phyloP scores from a whole-genome alignment of 2,797 vertebrate species.

The Aplochiton taeniatus region DNA sequence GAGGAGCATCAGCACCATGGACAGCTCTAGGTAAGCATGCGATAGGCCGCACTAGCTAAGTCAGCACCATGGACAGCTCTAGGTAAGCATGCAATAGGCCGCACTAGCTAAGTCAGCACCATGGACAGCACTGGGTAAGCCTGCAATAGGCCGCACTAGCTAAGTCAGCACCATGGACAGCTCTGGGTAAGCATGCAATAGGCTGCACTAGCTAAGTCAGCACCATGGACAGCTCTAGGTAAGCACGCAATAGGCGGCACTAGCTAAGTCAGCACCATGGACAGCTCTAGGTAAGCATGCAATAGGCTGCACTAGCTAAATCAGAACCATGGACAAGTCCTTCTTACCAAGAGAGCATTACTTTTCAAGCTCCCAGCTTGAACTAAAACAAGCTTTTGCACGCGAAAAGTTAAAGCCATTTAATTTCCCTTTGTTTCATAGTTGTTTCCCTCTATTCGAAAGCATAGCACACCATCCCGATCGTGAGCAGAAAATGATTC shows the following conservation, averaged over 20 bases:
- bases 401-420: too few species aligned
- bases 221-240: background rate
- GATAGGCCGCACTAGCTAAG: conserved; percentile 48
- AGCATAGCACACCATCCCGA: too few species aligned
- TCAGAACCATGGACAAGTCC: conserved; percentile 7
- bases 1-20: conserved; percentile 5
- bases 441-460: too few species aligned
- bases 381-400: background rate
- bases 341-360: background rate
- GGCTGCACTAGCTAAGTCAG: background rate
- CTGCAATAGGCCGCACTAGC: background rate
- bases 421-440: too few species aligned
- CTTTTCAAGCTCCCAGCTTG: background rate
- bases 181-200: too few species aligned
- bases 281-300: too few species aligned
- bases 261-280: conserved; percentile 46
- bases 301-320: background rate
- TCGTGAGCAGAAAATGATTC: too few species aligned
- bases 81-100: background rate
- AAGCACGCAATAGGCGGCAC: conserved; percentile 49
- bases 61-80: conserved; percentile 57
- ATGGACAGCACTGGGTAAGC: conserved; percentile 9
- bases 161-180: background rate
- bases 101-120: conserved; percentile 52
- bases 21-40: conserved; percentile 15